Conservation (phyloP, 35 echinoderm and acorn worm genomes). For the Eucidaris tribuloides region DNA sequence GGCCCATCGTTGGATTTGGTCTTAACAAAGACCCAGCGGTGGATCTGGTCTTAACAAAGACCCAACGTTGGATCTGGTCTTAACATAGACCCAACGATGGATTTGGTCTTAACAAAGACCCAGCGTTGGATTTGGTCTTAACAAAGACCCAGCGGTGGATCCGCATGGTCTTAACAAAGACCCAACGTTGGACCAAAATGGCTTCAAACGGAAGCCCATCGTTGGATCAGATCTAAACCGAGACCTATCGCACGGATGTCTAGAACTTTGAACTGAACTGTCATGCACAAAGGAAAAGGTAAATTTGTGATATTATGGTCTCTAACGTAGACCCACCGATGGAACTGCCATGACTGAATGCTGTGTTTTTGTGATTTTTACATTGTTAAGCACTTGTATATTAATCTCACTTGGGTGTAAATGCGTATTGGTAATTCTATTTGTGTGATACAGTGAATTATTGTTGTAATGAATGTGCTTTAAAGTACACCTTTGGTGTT, state of each 20-base stretch:
- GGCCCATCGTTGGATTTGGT: neutral
- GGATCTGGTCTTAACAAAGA: constrained; percentile 6
- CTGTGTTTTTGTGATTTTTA: too few species aligned
- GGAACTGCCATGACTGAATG: too few species aligned
- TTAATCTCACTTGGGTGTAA: too few species aligned
- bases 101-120: neutral
- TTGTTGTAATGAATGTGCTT: too few species aligned
- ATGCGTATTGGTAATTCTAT: too few species aligned
- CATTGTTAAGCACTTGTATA: too few species aligned
- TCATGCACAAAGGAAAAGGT: neutral
- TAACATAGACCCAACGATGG: constrained; percentile 14
- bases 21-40: constrained; percentile 8
- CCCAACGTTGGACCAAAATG: neutral
- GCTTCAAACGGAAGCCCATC: constrained; percentile 21
- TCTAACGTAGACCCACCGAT: neutral
- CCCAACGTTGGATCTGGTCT: neutral
- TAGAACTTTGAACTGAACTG: neutral
- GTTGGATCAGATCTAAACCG: constrained; percentile 3
- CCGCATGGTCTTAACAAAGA: constrained; percentile 1
- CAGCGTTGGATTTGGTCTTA: neutral
- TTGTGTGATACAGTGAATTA: too few species aligned
- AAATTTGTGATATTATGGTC: neutral
- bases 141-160: constrained; percentile 16
- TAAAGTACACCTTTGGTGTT: too few species aligned
- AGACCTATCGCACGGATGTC: neutral